These are phyloP conservation scores for Pelusios castaneus DNA, from an alignment of 2,113 vertebrate genomes.

Conservation along the genomic window DNA sequence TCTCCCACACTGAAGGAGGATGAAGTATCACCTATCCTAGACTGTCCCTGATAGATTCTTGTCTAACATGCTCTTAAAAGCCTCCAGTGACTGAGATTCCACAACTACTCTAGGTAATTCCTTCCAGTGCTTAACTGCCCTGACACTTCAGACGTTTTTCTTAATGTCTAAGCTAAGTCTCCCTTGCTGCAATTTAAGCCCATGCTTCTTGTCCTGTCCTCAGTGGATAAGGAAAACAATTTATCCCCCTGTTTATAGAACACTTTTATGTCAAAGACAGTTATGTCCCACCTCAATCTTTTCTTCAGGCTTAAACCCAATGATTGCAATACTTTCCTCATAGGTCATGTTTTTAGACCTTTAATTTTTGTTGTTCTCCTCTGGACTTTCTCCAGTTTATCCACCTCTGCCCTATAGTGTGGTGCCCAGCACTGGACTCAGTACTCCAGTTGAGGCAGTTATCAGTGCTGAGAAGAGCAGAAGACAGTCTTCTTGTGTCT, in stretches of 20 bases:
- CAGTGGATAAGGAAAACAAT: background rate
- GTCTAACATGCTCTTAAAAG: too few relatives aligned
- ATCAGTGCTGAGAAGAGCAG: background rate
- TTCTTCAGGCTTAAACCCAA: background rate
- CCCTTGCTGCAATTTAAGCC: background rate
- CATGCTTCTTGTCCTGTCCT: background rate
- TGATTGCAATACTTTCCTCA: background rate
- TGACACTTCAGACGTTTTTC: background rate
- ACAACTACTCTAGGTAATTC: background rate
- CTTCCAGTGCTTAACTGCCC: background rate
- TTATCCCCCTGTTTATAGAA: background rate
- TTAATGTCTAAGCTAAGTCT: background rate
- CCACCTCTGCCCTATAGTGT: background rate
- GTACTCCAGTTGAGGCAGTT: background rate
- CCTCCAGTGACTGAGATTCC: background rate
- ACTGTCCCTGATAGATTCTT: background rate
- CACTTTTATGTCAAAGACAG: background rate
- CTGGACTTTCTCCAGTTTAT: background rate
- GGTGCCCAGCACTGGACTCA: background rate
- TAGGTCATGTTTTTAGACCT: background rate
- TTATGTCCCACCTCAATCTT: background rate
- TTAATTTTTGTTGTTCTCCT: background rate
- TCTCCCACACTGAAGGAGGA: background rate
- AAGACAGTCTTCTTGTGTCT: background rate
- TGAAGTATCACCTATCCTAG: background rate